A percentile compares a stretch with the other conserved stretches of the same genome.
phyloP scores from a whole-genome alignment of 2,113 vertebrate species.

The Barbus barbus region DNA sequence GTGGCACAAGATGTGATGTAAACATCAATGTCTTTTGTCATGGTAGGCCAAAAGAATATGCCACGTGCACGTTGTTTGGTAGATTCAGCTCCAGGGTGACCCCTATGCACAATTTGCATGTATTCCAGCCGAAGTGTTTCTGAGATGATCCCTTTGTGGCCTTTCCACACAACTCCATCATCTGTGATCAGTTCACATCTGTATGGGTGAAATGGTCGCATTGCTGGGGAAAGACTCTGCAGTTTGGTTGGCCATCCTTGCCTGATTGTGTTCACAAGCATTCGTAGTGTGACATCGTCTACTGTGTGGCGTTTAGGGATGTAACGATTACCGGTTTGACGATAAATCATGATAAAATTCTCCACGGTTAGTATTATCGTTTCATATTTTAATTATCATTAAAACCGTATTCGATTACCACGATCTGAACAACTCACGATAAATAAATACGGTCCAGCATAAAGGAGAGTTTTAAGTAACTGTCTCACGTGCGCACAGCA shows the following conservation, averaged over 20 bases:
- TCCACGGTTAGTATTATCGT: too few species aligned
- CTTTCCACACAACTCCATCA: conserved; percentile 42
- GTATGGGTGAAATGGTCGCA: neutral
- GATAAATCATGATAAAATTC: too few species aligned
- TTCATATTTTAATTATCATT: too few species aligned
- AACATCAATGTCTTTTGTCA: neutral
- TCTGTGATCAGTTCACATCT: conserved; percentile 25
- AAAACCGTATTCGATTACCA: too few species aligned
- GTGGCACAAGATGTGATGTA: neutral
- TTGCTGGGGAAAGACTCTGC: neutral
- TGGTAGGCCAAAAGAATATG: too few species aligned
- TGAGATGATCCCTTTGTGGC: conserved; percentile 14
- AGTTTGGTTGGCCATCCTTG: neutral
- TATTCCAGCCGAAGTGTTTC: neutral
- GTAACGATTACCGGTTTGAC: too few species aligned
- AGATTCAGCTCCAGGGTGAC: too few species aligned
- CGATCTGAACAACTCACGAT: too few species aligned
- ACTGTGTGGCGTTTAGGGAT: neutral
- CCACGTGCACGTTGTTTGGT: too few species aligned
- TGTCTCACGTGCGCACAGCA: too few species aligned
- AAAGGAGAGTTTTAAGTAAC: too few species aligned
- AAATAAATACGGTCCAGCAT: too few species aligned
- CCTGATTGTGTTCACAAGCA: neutral
- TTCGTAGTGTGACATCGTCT: neutral
- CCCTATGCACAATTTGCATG: neutral